Evolutionary conservation across 2,888 invertebrate species (phyloP).

Genomic region (Spialia ferax): DNA sequence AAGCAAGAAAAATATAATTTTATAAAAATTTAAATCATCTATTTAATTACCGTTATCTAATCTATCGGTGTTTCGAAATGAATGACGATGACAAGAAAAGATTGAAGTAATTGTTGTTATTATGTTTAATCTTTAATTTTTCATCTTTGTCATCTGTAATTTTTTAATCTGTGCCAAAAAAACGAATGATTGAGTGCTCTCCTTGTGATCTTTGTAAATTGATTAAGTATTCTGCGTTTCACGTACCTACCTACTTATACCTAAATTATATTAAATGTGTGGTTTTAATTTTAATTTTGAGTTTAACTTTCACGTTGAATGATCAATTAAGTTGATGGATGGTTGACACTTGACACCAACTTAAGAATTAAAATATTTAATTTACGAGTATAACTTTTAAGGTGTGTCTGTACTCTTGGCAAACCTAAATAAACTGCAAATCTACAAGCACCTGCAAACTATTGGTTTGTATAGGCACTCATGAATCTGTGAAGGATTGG

Average conservation of each 20-base stretch:
- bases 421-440: not conserved
- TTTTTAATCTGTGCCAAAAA: constrained; percentile 46
- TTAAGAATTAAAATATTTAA: not conserved
- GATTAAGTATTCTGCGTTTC: constrained; percentile 78
- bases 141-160: constrained; percentile 5
- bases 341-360: constrained; percentile 49
- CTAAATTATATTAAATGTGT: constrained; percentile 40
- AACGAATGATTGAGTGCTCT: constrained; percentile 69
- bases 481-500: too few species aligned
- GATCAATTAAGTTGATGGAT: constrained; percentile 82
- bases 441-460: too few species aligned
- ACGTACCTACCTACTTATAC: constrained; percentile 65
- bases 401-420: too few species aligned
- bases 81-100: not conserved
- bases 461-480: too few species aligned
- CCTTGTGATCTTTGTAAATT: constrained; percentile 74
- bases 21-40: too few species aligned
- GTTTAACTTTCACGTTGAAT: constrained; percentile 62
- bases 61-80: too few species aligned
- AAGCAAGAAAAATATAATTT: too few species aligned
- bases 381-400: too few species aligned
- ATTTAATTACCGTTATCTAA: too few species aligned
- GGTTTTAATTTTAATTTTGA: constrained; percentile 14
- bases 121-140: too few species aligned
- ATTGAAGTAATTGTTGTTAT: not conserved